Evolutionary conservation across 2,888 invertebrate species (phyloP).

Genomic region (Coelinius sp.): DNA sequence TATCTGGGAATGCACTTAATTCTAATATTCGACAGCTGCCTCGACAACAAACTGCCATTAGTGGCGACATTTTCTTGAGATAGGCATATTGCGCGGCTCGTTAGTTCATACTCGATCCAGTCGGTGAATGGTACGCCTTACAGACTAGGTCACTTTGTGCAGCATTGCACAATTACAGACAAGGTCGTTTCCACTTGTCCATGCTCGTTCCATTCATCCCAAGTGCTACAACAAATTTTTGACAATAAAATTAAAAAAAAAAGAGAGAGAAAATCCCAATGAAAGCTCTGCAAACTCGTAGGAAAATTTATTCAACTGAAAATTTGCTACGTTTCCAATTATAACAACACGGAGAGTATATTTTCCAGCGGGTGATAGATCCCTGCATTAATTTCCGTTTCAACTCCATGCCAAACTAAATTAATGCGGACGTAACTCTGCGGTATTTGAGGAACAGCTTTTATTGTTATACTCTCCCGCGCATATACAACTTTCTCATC

Average conservation of each 20-base stretch:
- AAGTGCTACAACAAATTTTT: not conserved
- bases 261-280: not conserved
- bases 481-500: conserved; percentile 28
- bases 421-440: conserved; percentile 8
- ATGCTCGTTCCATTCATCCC: conserved; percentile 39
- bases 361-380: not conserved
- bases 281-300: not conserved
- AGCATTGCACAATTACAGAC: conserved; percentile 57
- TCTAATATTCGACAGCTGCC: not conserved
- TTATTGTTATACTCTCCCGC: not conserved
- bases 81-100: conserved; percentile 39
- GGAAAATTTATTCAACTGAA: not conserved
- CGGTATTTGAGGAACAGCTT: conserved; percentile 1
- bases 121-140: conserved; percentile 59
- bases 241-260: not conserved
- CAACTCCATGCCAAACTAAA: conserved; percentile 24
- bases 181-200: conserved; percentile 58
- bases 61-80: conserved; percentile 6
- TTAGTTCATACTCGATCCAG: conserved; percentile 47
- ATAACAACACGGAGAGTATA: not conserved
- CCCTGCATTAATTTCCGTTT: not conserved
- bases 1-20: too few relatives aligned
- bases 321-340: not conserved
- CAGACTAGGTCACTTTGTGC: conserved; percentile 58
- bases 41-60: conserved; percentile 1